A percentile compares a stretch with the other conserved stretches of the same genome.
Conservation (phyloP, 2,113 vertebrate species). For the Thalassarche chlororhynchos region DNA sequence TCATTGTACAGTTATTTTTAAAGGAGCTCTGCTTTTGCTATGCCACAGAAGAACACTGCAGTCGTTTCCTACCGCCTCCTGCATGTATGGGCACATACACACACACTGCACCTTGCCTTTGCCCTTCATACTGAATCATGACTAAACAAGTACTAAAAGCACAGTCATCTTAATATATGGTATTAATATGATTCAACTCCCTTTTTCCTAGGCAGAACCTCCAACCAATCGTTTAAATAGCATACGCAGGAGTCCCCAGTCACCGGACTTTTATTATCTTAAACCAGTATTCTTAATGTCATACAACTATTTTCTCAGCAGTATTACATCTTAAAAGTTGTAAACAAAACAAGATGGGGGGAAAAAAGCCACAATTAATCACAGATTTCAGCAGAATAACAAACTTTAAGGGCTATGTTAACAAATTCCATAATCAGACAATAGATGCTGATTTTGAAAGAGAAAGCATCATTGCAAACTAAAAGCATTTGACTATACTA, state of each 20-base stretch:
- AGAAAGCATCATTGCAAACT: neutral
- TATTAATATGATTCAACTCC: neutral
- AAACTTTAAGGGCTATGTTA: neutral
- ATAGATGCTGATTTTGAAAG: neutral
- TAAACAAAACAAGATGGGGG: neutral
- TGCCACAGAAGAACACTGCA: neutral
- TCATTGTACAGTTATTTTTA: neutral
- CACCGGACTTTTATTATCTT: neutral
- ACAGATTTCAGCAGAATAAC: neutral
- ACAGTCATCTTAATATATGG: neutral
- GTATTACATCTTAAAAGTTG: neutral
- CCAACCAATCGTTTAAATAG: neutral
- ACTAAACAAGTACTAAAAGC: neutral
- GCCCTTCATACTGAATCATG: neutral
- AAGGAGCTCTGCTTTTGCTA: neutral
- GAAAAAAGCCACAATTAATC: neutral
- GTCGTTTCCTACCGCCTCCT: neutral
- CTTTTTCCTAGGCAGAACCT: neutral
- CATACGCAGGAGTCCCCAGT: neutral
- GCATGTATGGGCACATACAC: neutral
- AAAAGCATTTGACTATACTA: neutral
- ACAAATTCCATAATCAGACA: neutral
- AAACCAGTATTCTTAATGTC: neutral
- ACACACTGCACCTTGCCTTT: neutral
- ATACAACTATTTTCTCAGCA: neutral